These are phyloP conservation scores for Venustaconcha ellipsiformis DNA, from an alignment of 1,140 invertebrate genomes.

Conservation along the genomic window DNA sequence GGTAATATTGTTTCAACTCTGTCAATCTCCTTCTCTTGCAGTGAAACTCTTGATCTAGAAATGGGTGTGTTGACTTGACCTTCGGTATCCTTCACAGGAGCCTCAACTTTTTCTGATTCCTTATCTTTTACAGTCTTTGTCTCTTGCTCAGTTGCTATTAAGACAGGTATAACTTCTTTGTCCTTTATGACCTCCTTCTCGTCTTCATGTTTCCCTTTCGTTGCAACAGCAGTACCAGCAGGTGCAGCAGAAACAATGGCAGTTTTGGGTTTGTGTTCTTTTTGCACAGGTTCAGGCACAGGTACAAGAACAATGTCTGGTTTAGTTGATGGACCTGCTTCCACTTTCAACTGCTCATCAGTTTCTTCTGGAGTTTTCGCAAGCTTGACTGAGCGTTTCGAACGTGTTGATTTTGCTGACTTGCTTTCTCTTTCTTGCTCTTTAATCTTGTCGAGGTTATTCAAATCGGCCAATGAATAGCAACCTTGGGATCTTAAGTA, in stretches of 20 bases:
- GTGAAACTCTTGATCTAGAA: not conserved
- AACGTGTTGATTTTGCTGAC: slow-evolving; percentile 27
- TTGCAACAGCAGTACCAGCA: no score
- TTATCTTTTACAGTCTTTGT: slow-evolving; percentile 9
- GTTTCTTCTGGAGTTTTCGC: slow-evolving; percentile 4
- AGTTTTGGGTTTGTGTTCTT: no score
- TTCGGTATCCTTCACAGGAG: not conserved
- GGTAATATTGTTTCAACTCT: not conserved
- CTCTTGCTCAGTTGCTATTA: slow-evolving; percentile 6
- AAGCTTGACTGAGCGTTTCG: slow-evolving; percentile 1
- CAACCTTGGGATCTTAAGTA: slow-evolving; percentile 93
- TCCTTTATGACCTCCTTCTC: slow-evolving; percentile 8
- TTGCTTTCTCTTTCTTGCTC: slow-evolving; percentile 26
- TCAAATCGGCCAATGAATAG: slow-evolving; percentile 79
- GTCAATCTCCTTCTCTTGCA: slow-evolving; percentile 4
- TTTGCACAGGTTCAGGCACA: no score
- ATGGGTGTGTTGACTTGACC: not conserved
- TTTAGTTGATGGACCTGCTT: no score
- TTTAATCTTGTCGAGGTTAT: slow-evolving; percentile 44
- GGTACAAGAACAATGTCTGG: no score
- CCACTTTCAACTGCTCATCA: no score
- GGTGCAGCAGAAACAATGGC: no score
- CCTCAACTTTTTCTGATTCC: slow-evolving; percentile 7
- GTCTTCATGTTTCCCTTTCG: slow-evolving; percentile 7
- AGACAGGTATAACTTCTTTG: not conserved